These are phyloP conservation scores for Rhinoderma darwinii DNA, from an alignment of 2,113 vertebrate species.

Conservation along the genomic window DNA sequence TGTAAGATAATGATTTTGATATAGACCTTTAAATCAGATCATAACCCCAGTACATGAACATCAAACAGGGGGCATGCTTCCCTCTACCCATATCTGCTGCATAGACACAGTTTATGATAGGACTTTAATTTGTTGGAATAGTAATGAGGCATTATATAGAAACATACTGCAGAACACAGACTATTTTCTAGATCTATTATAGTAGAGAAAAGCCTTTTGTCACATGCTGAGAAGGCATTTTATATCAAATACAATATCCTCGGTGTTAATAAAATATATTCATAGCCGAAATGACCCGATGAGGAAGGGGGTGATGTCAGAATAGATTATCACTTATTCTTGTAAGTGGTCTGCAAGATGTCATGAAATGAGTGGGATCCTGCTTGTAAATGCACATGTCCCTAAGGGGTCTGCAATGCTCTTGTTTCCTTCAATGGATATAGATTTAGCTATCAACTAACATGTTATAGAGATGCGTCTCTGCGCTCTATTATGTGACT, in stretches of 20 bases:
- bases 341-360: slow-evolving; percentile 17
- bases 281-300: neutral
- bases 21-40: slow-evolving; percentile 8
- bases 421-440: slow-evolving; percentile 43
- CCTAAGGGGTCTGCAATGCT: slow-evolving; percentile 24
- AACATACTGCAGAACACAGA: neutral
- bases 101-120: neutral
- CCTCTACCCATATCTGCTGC: neutral
- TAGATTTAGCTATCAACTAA: slow-evolving; percentile 42
- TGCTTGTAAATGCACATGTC: slow-evolving; percentile 31
- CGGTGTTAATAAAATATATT: neutral
- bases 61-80: neutral
- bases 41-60: neutral
- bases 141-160: slow-evolving; percentile 29
- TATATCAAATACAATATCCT: neutral
- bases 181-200: neutral
- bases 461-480: slow-evolving; percentile 18
- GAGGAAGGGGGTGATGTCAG: slow-evolving; percentile 8
- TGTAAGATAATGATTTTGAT: neutral
- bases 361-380: slow-evolving; percentile 23
- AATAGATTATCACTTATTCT: slow-evolving; percentile 23
- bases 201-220: neutral
- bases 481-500: neutral
- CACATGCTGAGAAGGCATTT: slow-evolving; percentile 1
- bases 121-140: slow-evolving; percentile 20